Evolutionary conservation across 2,888 invertebrate genomes (phyloP).

Genomic region (Strigamia transsilvanica): DNA sequence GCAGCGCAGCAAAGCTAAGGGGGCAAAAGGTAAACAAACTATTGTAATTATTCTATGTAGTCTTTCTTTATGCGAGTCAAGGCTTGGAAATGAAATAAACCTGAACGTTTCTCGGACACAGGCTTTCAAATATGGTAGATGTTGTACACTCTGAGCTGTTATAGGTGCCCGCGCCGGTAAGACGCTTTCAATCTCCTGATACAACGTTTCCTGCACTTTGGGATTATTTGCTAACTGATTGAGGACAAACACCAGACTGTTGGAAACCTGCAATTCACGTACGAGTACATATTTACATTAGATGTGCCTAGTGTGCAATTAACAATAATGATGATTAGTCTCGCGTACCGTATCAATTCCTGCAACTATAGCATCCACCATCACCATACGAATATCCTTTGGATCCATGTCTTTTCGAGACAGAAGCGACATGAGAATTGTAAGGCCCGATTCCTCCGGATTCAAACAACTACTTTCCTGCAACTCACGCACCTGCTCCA

Average conservation of each 20-base stretch:
- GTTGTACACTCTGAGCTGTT: constrained; percentile 57
- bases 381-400: constrained; percentile 58
- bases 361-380: constrained; percentile 60
- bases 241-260: constrained; percentile 62
- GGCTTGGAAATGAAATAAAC: constrained; percentile 55
- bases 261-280: constrained; percentile 60
- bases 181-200: constrained; percentile 59
- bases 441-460: constrained; percentile 53
- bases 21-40: too few species aligned
- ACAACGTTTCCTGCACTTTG: constrained; percentile 60
- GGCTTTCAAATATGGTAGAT: constrained; percentile 61
- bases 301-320: too few species aligned
- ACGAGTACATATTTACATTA: not conserved
- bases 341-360: constrained; percentile 59
- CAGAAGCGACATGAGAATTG: constrained; percentile 58
- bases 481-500: constrained; percentile 37
- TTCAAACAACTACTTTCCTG: constrained; percentile 51
- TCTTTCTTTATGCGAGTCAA: too few species aligned
- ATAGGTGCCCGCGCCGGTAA: constrained; percentile 53
- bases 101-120: constrained; percentile 62
- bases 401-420: constrained; percentile 55
- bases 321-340: not conserved
- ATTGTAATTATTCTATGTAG: too few species aligned
- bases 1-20: too few species aligned
- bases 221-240: constrained; percentile 61